Evolutionary conservation across 2,113 vertebrate genomes (phyloP).

Genomic region (Trematocara nigrifrons): DNA sequence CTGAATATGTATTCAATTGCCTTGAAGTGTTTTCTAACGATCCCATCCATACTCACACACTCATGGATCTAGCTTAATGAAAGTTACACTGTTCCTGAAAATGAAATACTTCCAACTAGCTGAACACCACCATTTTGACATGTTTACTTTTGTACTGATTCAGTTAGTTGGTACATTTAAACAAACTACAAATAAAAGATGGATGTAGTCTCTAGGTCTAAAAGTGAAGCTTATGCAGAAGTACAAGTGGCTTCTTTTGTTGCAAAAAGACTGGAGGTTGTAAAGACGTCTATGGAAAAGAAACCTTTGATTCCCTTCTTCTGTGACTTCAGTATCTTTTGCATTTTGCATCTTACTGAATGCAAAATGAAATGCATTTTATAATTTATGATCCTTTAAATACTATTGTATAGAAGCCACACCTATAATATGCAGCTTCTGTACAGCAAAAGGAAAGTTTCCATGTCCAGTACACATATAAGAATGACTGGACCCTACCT

Average conservation of each 20-base stretch:
- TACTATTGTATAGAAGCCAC: neutral
- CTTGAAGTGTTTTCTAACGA: neutral
- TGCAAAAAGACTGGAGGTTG: neutral
- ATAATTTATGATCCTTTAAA: neutral
- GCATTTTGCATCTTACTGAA: neutral
- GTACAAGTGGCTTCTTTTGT: neutral
- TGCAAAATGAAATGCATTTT: neutral
- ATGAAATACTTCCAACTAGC: neutral
- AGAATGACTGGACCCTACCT: neutral
- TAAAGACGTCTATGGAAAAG: neutral
- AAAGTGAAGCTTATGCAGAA: neutral
- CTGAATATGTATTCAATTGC: neutral
- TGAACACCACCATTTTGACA: neutral
- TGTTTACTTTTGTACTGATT: neutral
- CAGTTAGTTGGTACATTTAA: neutral
- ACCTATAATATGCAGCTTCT: neutral
- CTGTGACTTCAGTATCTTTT: too few relatives aligned
- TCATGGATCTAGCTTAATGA: neutral
- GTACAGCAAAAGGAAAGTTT: neutral
- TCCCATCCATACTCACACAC: neutral
- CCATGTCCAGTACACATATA: neutral
- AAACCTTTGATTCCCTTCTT: too few relatives aligned
- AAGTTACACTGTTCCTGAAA: neutral
- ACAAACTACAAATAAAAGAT: neutral
- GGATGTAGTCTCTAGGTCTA: neutral